phyloP scores from a whole-genome alignment of 2,888 invertebrate species.

The Agrotis puta region DNA sequence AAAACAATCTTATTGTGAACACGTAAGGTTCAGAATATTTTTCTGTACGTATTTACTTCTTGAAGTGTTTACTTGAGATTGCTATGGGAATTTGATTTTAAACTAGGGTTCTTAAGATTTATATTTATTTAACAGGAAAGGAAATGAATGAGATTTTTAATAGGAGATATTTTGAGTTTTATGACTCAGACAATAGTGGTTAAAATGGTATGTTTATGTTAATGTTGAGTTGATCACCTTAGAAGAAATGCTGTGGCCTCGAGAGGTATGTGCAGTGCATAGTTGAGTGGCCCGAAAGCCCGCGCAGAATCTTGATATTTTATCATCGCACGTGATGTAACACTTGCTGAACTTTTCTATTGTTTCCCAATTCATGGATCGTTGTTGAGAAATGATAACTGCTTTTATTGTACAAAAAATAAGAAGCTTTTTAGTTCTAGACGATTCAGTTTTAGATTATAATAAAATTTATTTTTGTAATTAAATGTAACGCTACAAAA shows the following conservation, averaged over 20 bases:
- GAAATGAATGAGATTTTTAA: slow-evolving; percentile 52
- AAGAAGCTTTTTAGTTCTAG: background rate
- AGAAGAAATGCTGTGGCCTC: slow-evolving; percentile 86
- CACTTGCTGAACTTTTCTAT: slow-evolving; percentile 67
- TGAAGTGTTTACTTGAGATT: slow-evolving; percentile 40
- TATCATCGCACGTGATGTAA: slow-evolving; percentile 67
- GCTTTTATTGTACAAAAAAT: slow-evolving; percentile 6
- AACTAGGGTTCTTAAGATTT: slow-evolving; percentile 28
- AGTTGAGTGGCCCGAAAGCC: slow-evolving; percentile 70
- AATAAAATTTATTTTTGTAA: background rate
- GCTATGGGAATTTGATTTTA: slow-evolving; percentile 57
- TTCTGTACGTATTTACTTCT: slow-evolving; percentile 44
- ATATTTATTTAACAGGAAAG: slow-evolving; percentile 48
- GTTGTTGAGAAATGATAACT: slow-evolving; percentile 46
- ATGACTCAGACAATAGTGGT: slow-evolving; percentile 12
- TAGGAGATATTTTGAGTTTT: slow-evolving; percentile 59
- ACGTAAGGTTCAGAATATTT: slow-evolving; percentile 64
- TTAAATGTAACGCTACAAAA: background rate
- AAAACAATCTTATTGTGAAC: slow-evolving; percentile 54
- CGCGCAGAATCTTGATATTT: slow-evolving; percentile 74
- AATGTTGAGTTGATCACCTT: slow-evolving; percentile 80
- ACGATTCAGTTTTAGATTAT: background rate
- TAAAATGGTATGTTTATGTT: slow-evolving; percentile 50
- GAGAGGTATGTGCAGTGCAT: slow-evolving; percentile 79
- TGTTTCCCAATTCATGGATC: slow-evolving; percentile 55